Percentiles rank a stretch among this genome's conserved stretches.
Evolutionary conservation across 2,797 vertebrate genomes (phyloP).

Genomic region (Graptemys geographica): DNA sequence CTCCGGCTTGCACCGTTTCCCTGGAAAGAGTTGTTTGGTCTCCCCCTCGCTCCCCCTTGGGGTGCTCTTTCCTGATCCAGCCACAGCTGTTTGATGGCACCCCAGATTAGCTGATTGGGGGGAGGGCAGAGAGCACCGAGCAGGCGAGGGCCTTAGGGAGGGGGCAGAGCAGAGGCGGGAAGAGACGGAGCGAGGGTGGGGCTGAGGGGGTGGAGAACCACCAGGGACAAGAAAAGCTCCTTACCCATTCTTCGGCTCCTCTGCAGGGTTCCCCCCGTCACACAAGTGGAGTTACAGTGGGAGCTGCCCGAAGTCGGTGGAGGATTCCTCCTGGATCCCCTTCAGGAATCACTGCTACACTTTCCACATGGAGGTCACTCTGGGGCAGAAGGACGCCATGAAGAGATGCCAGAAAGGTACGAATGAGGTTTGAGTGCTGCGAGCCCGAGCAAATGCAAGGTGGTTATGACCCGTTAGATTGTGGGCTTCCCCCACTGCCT

Average conservation of each 20-base stretch:
- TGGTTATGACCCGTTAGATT: background rate
- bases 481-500: fast-evolving
- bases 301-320: conserved; percentile 88
- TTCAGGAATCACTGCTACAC: conserved; percentile 96
- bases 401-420: conserved; percentile 90
- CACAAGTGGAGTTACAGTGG: conserved; percentile 88
- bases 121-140: too few relatives aligned
- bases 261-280: conserved; percentile 59
- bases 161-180: too few relatives aligned
- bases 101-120: too few relatives aligned
- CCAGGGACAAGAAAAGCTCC: too few relatives aligned
- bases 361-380: conserved; percentile 91
- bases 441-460: background rate
- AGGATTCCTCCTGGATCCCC: conserved; percentile 91
- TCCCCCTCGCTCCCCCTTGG: background rate
- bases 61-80: background rate
- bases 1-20: background rate
- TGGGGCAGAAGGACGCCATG: conserved; percentile 89
- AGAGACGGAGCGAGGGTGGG: too few relatives aligned
- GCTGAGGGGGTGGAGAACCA: too few relatives aligned
- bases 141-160: too few relatives aligned
- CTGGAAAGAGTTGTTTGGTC: fast-evolving
- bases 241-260: background rate
- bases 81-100: too few relatives aligned
- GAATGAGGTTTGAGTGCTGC: fast-evolving